Evolutionary conservation across 2,797 vertebrate species (phyloP).

Genomic region (Coregonus suidteri): DNA sequence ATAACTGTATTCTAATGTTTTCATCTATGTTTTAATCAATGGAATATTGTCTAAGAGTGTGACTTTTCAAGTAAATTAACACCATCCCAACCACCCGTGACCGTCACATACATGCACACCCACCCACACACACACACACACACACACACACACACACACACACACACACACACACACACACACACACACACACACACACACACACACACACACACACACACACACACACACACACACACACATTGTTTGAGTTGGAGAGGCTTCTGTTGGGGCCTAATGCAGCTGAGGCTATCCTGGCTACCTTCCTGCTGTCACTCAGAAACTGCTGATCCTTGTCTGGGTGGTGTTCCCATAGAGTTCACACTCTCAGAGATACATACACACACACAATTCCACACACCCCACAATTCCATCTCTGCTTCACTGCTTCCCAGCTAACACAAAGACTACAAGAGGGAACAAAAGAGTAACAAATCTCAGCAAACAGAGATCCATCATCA

Average conservation of each 20-base stretch:
- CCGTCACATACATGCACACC: background rate
- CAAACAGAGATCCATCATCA: slow-evolving; percentile 22
- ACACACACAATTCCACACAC: slow-evolving; percentile 1
- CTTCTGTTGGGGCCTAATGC: slow-evolving; percentile 23
- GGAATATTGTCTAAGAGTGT: background rate
- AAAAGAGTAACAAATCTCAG: slow-evolving; percentile 16
- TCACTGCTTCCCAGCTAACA: slow-evolving; percentile 14
- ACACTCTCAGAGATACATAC: slow-evolving; percentile 17
- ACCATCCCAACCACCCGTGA: background rate
- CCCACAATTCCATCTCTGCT: slow-evolving; percentile 4
- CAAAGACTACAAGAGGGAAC: slow-evolving; percentile 14
- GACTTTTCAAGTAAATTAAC: background rate
- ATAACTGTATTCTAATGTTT: background rate
- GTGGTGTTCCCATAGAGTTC: slow-evolving; percentile 39
- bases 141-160: background rate
- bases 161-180: background rate
- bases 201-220: background rate
- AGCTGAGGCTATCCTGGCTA: slow-evolving; percentile 28
- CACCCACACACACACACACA: slow-evolving; percentile 4
- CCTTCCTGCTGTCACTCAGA: slow-evolving; percentile 55
- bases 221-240: background rate
- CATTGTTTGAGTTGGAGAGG: slow-evolving; percentile 7
- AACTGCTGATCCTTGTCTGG: slow-evolving; percentile 42
- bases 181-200: background rate
- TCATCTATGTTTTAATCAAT: background rate